Evolutionary conservation across 2,888 invertebrate species (phyloP), one percentile per base, ranked within the genome.

Genomic region (Carabus problematicus): DNA sequence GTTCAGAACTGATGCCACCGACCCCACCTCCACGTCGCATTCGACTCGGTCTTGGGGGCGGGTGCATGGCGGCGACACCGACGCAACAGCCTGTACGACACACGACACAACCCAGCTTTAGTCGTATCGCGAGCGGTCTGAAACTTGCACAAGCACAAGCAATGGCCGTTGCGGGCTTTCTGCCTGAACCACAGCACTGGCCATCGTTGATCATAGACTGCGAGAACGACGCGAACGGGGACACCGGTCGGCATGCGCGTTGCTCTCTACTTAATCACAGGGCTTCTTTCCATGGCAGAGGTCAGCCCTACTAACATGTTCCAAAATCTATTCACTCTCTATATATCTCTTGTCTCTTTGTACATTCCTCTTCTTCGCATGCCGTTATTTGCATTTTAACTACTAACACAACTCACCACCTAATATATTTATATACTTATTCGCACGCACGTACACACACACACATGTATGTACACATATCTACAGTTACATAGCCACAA

Each of bases 101-200:
- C 71, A 62, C 49, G 54, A 71, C 64, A 68, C 70, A 39, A 73
- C 79, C 79, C 76, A 82, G 79, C 80, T 82, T 82, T 79, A 86
- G 83, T 79, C 88, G 84, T 77, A 85, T 90, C 74, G 89, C 89
- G 71, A 88, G 88, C 77, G 90, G 90, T 70, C 83, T 91, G 73
- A 89, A 88, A 79, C 82, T 90, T 75, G 89, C 89, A 73, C 90
- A 90, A 82, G 86, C 87, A 64, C 88, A 90, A 83, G 89, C 89
- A 70, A 89, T 91, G 86, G 90, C 90, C 71, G 87, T 87, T 72
- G 88, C 89, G 72, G 89, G 90, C 73, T 87, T 89, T 79, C 81
- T 88, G 76, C 86, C 87, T 61, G 84, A 85, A 77, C 72, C 60
- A 54, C 84, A 74, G 79, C 87, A 80, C 75, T 84, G 80, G 82